Evolutionary conservation across 1,140 invertebrate genomes (phyloP).

Genomic region (Ostrea edulis): DNA sequence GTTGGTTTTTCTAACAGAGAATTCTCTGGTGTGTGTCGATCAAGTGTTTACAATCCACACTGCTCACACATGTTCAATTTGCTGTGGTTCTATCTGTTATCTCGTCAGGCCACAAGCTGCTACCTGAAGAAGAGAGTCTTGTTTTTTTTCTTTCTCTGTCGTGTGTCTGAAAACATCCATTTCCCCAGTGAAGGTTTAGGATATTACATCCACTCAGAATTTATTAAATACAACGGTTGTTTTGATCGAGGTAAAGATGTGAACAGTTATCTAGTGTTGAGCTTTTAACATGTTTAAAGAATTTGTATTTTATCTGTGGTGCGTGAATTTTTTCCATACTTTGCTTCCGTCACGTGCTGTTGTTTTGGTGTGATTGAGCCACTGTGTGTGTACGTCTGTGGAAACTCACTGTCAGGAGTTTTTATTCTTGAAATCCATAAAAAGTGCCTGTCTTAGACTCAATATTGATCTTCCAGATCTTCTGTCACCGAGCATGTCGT

Average conservation of each 20-base stretch:
- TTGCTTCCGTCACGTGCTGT: too few relatives aligned
- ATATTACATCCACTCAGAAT: background rate
- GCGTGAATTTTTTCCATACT: too few relatives aligned
- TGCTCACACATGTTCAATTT: background rate
- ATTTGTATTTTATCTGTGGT: background rate
- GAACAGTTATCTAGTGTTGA: background rate
- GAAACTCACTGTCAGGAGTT: too few relatives aligned
- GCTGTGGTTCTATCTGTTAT: background rate
- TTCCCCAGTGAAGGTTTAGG: background rate
- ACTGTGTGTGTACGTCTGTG: too few relatives aligned
- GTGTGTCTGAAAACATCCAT: background rate
- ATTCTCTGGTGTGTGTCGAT: background rate
- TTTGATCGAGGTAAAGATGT: background rate
- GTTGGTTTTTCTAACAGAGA: background rate
- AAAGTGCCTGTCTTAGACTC: too few relatives aligned
- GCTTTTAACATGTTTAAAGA: too few relatives aligned
- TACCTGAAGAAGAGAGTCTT: background rate
- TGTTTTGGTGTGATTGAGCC: too few relatives aligned
- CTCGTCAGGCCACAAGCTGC: background rate
- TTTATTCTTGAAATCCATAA: too few relatives aligned
- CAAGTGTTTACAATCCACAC: slow-evolving; percentile 33
- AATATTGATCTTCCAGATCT: too few relatives aligned
- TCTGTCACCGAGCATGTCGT: too few relatives aligned
- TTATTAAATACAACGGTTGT: background rate
- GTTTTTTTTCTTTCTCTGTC: background rate